A percentile compares a stretch with the other conserved stretches of the same genome.
These are phyloP conservation scores for Dufourea novaeangliae DNA, from an alignment of 1,140 invertebrate species.

Conservation along the genomic window DNA sequence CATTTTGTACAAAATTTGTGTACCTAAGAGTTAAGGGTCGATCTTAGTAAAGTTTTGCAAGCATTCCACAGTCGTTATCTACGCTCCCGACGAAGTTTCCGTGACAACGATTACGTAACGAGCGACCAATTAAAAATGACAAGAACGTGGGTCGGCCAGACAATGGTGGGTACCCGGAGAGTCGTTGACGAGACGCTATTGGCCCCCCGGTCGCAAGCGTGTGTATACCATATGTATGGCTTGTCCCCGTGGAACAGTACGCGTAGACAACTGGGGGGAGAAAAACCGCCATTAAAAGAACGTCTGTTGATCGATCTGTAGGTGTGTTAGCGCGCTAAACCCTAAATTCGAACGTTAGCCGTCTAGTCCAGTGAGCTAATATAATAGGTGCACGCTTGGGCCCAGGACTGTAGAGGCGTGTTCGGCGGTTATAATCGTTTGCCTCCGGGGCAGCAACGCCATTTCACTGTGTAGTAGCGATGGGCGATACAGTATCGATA, in stretches of 20 bases:
- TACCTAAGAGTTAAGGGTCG: too few species aligned
- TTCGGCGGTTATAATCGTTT: constrained; percentile 61
- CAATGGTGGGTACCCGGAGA: neutral
- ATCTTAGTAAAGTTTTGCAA: too few species aligned
- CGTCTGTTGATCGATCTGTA: constrained; percentile 68
- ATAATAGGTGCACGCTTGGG: constrained; percentile 61
- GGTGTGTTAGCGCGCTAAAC: constrained; percentile 70
- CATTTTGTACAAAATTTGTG: too few species aligned
- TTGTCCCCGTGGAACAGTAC: constrained; percentile 46
- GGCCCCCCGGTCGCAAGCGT: neutral
- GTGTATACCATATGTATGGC: constrained; percentile 51
- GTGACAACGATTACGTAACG: too few species aligned
- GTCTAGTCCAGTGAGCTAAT: constrained; percentile 59
- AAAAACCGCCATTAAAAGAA: constrained; percentile 67
- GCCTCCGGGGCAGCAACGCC: constrained; percentile 51
- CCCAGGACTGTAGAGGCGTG: constrained; percentile 61
- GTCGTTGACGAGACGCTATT: constrained; percentile 32
- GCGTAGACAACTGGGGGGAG: constrained; percentile 43
- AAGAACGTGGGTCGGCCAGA: neutral
- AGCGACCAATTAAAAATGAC: neutral
- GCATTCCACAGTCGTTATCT: too few species aligned
- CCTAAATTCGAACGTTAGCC: constrained; percentile 67
- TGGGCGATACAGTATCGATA: neutral
- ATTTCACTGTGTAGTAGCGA: constrained; percentile 52
- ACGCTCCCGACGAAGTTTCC: too few species aligned